phyloP scores from a whole-genome alignment of 2,888 invertebrate genomes.

The Empis stercorea region DNA sequence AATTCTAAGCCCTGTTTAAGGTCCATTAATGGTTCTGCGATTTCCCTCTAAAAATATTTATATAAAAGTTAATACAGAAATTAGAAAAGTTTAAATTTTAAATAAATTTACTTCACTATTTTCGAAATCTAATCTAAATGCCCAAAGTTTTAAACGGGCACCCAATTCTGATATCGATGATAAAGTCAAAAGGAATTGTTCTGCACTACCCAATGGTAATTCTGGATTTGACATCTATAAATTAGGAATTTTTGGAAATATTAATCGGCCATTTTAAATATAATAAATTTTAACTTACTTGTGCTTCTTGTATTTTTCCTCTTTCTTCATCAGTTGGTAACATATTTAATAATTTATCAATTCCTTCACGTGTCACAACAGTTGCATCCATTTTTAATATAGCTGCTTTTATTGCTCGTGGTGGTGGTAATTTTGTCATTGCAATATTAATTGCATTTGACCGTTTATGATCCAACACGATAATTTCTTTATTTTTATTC shows the following conservation, averaged over 20 bases:
- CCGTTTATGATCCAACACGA: conserved; percentile 90
- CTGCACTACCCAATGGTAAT: conserved; percentile 67
- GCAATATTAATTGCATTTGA: conserved; percentile 99
- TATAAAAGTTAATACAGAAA: conserved; percentile 3
- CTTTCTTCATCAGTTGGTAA: conserved; percentile 94
- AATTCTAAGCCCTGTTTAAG: conserved; percentile 92
- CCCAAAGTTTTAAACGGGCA: conserved; percentile 90
- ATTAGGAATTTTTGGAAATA: neutral
- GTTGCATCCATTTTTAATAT: conserved; percentile 98
- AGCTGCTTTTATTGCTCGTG: conserved; percentile 96
- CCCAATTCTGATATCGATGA: conserved; percentile 92
- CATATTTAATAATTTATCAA: conserved; percentile 96
- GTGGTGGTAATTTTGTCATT: conserved; percentile 96
- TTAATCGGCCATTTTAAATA: neutral
- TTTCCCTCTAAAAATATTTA: conserved; percentile 57
- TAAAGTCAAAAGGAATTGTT: conserved; percentile 94
- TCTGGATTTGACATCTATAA: conserved; percentile 32
- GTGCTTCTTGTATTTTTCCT: conserved; percentile 91
- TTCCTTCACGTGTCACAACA: conserved; percentile 94
- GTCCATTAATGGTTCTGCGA: conserved; percentile 98
- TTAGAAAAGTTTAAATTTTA: too few species aligned
- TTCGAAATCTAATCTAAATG: conserved; percentile 97
- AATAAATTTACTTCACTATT: conserved; percentile 65
- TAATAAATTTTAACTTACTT: conserved; percentile 31
- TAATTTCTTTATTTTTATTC: conserved; percentile 79